Base-by-base conservation (phyloP, 2,888 invertebrate species). In the Chalcosyrphus nemorum region DNA sequence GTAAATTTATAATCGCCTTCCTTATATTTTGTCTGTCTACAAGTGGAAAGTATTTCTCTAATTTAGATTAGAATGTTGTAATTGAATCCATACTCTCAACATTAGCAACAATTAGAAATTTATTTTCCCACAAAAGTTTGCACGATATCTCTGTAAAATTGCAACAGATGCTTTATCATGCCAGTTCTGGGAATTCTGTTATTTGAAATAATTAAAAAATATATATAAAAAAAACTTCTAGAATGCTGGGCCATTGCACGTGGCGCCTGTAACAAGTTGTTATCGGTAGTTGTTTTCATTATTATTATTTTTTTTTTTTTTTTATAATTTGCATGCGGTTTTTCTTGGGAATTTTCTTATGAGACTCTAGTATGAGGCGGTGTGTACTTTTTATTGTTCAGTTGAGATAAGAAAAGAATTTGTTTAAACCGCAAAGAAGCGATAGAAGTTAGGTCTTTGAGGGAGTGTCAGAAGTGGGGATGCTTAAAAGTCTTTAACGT, bases 181-280 rank as follows among this genome's bases (percentile, higher is more conserved):
- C 32, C 9, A 24, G 15, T 76, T 68, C 76, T 59, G 52, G 59
- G 76, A 68, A 76, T 52, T 68, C 9, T 38, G 32, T 50, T 35
- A 66, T 50, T 59, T 59, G 3, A 66, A n/a, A 57, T 57, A 66
- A 41, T 57, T 75, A 21, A 9, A 27, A 29, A 41, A 52, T n/a
- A n/a, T n/a, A n/a, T n/a, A n/a, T n/a, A 52, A 61, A 61, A 61
- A 19, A 1, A 11, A 57, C 41, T 59, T 75, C 57, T 75, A n/a
- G n/a, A n/a, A 19, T 4, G 17, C 41, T 54, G 68, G n/a, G n/a
- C n/a, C n/a, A 70, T 61, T 70, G 35, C 61, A 77, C 63, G 52
- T 59, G 50, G 66, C 59, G 74, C 74, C 27, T 47, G 32, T 54
- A 61, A 29, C 59, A 35, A 24, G 29, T 41, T 71, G 47, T 56